Evolutionary conservation across 2,888 invertebrate genomes (phyloP), one percentile per base, ranked within the genome.

Genomic region (Boloria selene): DNA sequence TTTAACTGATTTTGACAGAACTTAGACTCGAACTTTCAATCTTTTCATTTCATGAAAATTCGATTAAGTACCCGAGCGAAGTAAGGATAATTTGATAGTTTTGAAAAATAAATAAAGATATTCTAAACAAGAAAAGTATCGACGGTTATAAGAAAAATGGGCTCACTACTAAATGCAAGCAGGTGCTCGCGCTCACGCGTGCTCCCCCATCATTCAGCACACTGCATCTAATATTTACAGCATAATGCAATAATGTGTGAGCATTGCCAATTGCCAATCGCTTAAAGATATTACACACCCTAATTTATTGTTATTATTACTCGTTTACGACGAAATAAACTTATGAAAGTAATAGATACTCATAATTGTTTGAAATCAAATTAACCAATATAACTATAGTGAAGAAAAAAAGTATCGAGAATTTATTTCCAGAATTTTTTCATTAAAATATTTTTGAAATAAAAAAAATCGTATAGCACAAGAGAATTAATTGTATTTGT

Each of bases 161-260:
- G 31, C 31, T 38, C 10, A 7, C 10, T 10, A 38, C 7, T 38
- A 38, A 38, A 7, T 38, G 31, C 2, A 38, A 10, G 31, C 31
- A 38, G 31, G 31, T 38, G 31, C 31, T 38, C 31, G 31, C 7
- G 22, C 45, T 45, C 22, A 45, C 67, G 49, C 58, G 64, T 52
- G 50, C 55, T 54, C 14, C 62, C 64, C 56, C 54, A 59, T 61
- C 31, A 44, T 45, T 18, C 22, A 55, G 56, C 13, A 18, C 42
- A 22, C 52, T 58, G 58, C 58, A 53, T 60, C 61, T 65, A 65
- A 69, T 71, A 63, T 69, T 76, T 75, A 72, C 74, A 75, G 79
- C 78, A 77, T 79, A 82, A 80, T 77, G 80, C 79, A 85, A 86
- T 86, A 88, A 87, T 82, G 77, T 65, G 58, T 69, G 71, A 75